Base-by-base conservation (phyloP, 2,888 invertebrate genomes). In the Tinea semifulvella region DNA sequence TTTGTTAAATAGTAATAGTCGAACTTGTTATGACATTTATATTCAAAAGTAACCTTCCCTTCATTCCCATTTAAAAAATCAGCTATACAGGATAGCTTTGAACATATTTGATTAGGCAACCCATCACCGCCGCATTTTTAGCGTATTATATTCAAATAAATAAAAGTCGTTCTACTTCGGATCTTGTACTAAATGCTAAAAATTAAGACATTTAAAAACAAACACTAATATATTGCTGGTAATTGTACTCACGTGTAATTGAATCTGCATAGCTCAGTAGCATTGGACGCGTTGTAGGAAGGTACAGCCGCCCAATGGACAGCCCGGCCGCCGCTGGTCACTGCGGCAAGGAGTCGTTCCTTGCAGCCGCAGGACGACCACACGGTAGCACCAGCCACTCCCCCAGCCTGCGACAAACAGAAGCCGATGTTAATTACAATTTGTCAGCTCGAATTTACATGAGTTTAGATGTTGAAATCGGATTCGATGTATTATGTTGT, bases 341-440 rank as follows among this genome's bases (percentile, higher is more conserved):
- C 85, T 2, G 87, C 85, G 35, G 86, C 85, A 44, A 87, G 80
- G 13, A 87, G 63, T 44, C 85, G 82, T 46, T 84, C 80, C 7
- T 85, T 84, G 52, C 87, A 87, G 1, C 87, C 86, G 54, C 88
- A 88, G 0, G 87, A 87, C 0, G 88, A 88, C 65, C 87, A 79
- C 28, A 88, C 84, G 43, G 83, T 82, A 1, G 85, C 86, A 49
- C 84, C 84, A 1, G 86, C 87, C 53, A 84, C 79, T 38, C 85
- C 84, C 49, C 86, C 86, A 22, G 86, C 86, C 87, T 87, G 64
- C n/a, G 13, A 18, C 36, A 36, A 36, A 18, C 36, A 31, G 14
- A 14, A 22, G 11, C 7, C 31, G 7, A 31, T 13, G 31, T 31
- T 3, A n/a, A 31, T 31, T 27, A 27, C n/a, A n/a, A n/a, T n/a